Evolutionary conservation across 2,888 invertebrate genomes (phyloP).

Genomic region (Idaea straminata): DNA sequence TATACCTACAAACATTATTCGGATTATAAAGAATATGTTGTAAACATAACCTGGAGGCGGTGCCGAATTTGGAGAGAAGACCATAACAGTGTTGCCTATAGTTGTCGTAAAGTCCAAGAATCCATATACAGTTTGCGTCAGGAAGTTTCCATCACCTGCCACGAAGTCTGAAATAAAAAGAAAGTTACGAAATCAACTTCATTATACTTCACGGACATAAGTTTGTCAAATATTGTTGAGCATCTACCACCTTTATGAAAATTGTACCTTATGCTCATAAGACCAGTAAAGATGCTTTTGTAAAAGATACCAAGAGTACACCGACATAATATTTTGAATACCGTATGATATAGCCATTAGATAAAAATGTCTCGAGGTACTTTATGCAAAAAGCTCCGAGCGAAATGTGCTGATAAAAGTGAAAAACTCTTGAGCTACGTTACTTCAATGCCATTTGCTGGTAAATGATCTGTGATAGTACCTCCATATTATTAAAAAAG

Average conservation of each 20-base stretch:
- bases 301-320: neutral
- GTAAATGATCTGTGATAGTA: constrained; percentile 69
- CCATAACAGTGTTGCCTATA: constrained; percentile 96
- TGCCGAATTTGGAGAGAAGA: constrained; percentile 93
- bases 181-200: neutral
- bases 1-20: neutral
- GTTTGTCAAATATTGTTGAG: neutral
- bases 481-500: constrained; percentile 43
- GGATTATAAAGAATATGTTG: constrained; percentile 5
- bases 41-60: constrained; percentile 82
- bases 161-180: constrained; percentile 12
- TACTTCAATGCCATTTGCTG: constrained; percentile 69
- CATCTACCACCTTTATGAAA: neutral
- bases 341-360: constrained; percentile 26
- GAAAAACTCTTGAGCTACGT: constrained; percentile 48
- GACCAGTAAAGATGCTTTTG: neutral
- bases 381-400: constrained; percentile 45
- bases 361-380: constrained; percentile 40
- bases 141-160: constrained; percentile 57
- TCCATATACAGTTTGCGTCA: constrained; percentile 96
- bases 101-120: constrained; percentile 96
- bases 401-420: constrained; percentile 50
- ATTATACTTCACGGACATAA: neutral
- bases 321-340: constrained; percentile 19
- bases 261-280: neutral